These are phyloP conservation scores for Catalaphyllia jardinei DNA, from an alignment of 64 coral and sea anemone genomes.

Conservation along the genomic window DNA sequence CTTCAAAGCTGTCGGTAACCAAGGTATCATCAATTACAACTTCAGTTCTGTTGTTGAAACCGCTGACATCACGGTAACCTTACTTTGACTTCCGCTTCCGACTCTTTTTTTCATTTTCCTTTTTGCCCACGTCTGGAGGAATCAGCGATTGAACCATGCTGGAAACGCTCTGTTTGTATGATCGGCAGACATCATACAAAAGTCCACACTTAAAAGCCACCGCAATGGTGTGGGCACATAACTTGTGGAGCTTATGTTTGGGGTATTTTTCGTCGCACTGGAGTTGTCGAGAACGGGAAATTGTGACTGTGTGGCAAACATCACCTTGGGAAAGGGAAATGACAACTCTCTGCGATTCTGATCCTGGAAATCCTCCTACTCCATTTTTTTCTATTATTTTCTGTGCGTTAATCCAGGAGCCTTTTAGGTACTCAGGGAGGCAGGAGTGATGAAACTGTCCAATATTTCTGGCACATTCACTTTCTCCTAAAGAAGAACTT, in stretches of 20 bases:
- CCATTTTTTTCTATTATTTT: neutral
- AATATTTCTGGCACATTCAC: neutral
- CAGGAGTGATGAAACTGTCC: neutral
- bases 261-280: conserved; percentile 2
- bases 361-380: neutral
- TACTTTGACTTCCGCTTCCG: neutral
- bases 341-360: neutral
- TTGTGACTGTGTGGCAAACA: neutral
- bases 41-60: neutral
- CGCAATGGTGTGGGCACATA: conserved; percentile 3
- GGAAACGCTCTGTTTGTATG: neutral
- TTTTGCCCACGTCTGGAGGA: neutral
- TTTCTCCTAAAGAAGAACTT: neutral
- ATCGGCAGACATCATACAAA: neutral
- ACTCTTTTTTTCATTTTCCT: neutral
- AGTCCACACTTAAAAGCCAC: neutral
- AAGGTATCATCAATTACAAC: neutral
- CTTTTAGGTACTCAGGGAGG: neutral
- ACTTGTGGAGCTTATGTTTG: neutral
- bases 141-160: neutral
- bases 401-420: neutral
- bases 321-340: neutral
- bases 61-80: neutral
- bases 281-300: neutral
- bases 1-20: neutral